These are phyloP conservation scores for Microctonus brassicae DNA, from an alignment of 2,888 invertebrate species.

Conservation along the genomic window DNA sequence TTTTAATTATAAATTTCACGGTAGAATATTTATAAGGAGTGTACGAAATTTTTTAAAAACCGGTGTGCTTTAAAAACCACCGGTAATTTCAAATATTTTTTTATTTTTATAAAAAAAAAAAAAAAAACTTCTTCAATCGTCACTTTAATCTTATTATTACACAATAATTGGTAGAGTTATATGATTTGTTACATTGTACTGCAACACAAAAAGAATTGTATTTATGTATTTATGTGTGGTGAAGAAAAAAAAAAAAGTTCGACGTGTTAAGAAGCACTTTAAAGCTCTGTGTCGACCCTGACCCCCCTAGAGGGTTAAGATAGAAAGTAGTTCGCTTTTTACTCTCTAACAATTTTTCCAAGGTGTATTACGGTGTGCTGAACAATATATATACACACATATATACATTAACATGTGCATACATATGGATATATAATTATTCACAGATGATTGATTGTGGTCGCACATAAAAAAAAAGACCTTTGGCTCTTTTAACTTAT, in stretches of 20 bases:
- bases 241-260: not conserved
- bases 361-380: not conserved
- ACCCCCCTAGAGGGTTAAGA: not conserved
- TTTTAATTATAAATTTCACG: not conserved
- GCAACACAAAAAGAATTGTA: not conserved
- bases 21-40: not conserved
- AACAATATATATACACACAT: not conserved
- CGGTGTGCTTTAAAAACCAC: not conserved
- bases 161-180: not conserved
- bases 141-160: not conserved
- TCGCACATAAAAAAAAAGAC: not conserved
- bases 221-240: not conserved
- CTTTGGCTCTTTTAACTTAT: slow-evolving; percentile 9
- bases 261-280: slow-evolving; percentile 25
- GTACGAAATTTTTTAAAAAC: not conserved
- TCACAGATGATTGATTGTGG: not conserved
- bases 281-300: slow-evolving; percentile 11
- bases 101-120: not conserved
- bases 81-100: not conserved
- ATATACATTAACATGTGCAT: no score
- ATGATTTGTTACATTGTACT: not conserved
- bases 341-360: not conserved
- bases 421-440: no score
- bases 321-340: not conserved
- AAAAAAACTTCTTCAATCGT: not conserved